Conservation (phyloP, 2,113 vertebrate species). For the Synchiropus splendidus region DNA sequence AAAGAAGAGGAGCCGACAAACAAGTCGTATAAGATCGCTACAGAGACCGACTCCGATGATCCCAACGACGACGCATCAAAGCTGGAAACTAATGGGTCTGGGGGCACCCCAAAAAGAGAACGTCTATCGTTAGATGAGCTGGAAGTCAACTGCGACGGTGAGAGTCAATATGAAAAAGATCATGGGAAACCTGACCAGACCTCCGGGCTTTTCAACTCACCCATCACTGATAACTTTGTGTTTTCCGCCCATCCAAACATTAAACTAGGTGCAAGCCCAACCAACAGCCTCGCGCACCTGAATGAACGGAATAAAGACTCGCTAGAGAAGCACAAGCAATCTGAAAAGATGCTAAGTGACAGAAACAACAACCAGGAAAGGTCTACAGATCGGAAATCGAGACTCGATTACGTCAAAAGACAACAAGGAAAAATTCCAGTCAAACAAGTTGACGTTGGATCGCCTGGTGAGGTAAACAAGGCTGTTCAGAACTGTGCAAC, state of each 20-base stretch:
- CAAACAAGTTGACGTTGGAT: slow-evolving; percentile 12
- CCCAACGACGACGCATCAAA: slow-evolving; percentile 59
- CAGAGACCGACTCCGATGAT: slow-evolving; percentile 66
- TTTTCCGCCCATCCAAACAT: slow-evolving; percentile 48
- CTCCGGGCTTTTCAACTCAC: slow-evolving; percentile 60
- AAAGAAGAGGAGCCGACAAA: slow-evolving; percentile 49
- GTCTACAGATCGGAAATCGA: slow-evolving; percentile 64
- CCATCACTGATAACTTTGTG: slow-evolving; percentile 55
- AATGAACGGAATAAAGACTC: slow-evolving; percentile 26
- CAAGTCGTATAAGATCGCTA: slow-evolving; percentile 43
- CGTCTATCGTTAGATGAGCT: slow-evolving; percentile 65
- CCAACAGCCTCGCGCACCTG: slow-evolving; percentile 28
- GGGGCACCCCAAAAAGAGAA: slow-evolving; percentile 54
- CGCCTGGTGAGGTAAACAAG: slow-evolving; percentile 9
- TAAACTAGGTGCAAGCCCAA: slow-evolving; percentile 59
- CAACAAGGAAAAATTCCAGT: slow-evolving; percentile 60
- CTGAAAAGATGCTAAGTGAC: slow-evolving; percentile 36
- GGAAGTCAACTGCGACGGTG: slow-evolving; percentile 60
- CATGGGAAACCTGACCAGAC: slow-evolving; percentile 62
- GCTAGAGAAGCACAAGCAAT: slow-evolving; percentile 34
- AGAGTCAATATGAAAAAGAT: slow-evolving; percentile 59
- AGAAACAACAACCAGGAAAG: slow-evolving; percentile 60
- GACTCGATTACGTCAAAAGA: slow-evolving; percentile 69
- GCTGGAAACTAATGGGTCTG: slow-evolving; percentile 50
- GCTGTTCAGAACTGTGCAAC: slow-evolving; percentile 69